Percentiles rank a stretch among this genome's conserved stretches.
phyloP scores from a whole-genome alignment of 23 tunicate species.

The Halocynthia aurantium region DNA sequence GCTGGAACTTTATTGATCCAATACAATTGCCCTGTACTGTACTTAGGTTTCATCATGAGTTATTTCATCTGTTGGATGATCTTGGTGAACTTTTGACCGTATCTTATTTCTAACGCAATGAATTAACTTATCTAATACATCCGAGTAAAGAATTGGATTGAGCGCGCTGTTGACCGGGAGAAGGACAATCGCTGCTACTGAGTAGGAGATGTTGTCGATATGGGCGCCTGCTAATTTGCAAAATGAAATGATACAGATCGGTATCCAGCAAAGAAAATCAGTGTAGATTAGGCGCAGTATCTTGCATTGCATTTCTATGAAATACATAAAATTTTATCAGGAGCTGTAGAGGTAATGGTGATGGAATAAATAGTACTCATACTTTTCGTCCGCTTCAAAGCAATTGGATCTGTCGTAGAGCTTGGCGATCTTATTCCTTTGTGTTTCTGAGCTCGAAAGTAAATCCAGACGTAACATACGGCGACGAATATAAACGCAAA shows the following conservation, averaged over 20 bases:
- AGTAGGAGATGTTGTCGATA: neutral
- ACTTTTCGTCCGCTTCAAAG: no score
- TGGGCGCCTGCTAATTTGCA: slow-evolving; percentile 7
- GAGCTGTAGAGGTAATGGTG: no score
- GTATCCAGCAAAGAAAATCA: slow-evolving; percentile 11
- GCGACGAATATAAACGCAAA: slow-evolving; percentile 50
- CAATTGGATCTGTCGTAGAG: no score
- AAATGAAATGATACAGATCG: neutral
- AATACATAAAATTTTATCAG: neutral
- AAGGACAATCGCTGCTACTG: slow-evolving; percentile 6
- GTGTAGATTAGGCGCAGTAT: neutral
- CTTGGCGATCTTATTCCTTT: neutral
- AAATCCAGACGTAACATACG: slow-evolving; percentile 24
- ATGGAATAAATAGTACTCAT: no score
- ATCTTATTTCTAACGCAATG: no score
- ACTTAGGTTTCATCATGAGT: no score
- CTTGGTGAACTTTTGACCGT: no score
- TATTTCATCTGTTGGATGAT: no score
- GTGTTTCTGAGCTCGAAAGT: neutral
- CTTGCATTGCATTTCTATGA: slow-evolving; percentile 4
- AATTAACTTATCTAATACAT: neutral
- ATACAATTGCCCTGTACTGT: no score
- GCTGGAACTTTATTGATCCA: no score
- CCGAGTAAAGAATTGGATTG: slow-evolving; percentile 8
- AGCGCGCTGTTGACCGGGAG: slow-evolving; percentile 6